A percentile compares a stretch with the other conserved stretches of the same genome.
These are phyloP conservation scores for Tachystola acroxantha DNA, from an alignment of 2,888 invertebrate species.

Conservation along the genomic window DNA sequence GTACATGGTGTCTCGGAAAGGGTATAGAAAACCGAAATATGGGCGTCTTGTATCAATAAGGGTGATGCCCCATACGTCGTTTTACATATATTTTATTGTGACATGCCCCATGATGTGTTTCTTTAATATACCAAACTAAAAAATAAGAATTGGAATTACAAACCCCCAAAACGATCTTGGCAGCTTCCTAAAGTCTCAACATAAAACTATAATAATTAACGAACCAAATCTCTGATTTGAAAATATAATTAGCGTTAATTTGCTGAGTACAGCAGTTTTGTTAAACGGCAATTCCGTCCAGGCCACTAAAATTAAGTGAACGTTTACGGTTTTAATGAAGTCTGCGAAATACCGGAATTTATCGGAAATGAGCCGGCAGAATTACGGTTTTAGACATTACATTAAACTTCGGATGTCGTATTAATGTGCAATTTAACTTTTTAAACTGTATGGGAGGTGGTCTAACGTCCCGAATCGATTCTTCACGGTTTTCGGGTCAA, in stretches of 20 bases:
- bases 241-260: constrained; percentile 7
- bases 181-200: no score
- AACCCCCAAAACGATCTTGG: no score
- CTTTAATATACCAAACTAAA: no score
- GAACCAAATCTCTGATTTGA: constrained; percentile 6
- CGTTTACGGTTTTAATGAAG: constrained; percentile 48
- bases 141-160: no score
- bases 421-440: constrained; percentile 45
- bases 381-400: constrained; percentile 7
- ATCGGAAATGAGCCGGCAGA: constrained; percentile 16
- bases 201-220: not conserved
- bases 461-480: no score
- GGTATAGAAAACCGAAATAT: no score
- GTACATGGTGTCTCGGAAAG: no score
- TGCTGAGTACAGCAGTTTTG: not conserved
- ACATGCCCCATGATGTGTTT: no score
- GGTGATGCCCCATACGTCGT: no score
- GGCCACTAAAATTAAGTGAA: constrained; percentile 39
- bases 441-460: constrained; percentile 20
- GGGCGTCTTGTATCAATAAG: no score
- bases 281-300: constrained; percentile 27
- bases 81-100: no score
- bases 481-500: no score
- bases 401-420: constrained; percentile 14
- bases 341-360: constrained; percentile 25